phyloP scores from a whole-genome alignment of 2,113 vertebrate species.

The Bungarus multicinctus region DNA sequence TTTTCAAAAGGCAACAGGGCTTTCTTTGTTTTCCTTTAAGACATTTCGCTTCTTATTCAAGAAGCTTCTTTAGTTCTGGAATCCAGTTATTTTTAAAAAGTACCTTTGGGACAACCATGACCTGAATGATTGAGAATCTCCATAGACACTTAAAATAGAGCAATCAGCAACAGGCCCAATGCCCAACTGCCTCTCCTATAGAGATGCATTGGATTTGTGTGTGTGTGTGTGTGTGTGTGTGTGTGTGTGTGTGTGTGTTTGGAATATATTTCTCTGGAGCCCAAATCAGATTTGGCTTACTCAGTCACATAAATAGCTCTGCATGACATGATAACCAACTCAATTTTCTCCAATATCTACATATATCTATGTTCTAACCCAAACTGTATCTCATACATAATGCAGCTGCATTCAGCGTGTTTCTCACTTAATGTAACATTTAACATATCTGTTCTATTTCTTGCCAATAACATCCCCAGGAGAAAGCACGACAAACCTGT shows the following conservation, averaged over 20 bases:
- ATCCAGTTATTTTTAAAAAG: no score
- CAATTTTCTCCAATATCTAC: background rate
- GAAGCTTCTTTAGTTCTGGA: no score
- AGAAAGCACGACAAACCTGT: background rate
- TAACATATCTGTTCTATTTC: background rate
- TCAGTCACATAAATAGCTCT: background rate
- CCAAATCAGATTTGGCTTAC: background rate
- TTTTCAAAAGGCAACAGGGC: no score
- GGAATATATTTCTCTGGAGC: background rate
- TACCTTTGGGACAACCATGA: no score
- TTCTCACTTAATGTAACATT: background rate
- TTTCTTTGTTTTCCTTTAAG: no score
- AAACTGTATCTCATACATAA: background rate
- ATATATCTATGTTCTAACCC: background rate
- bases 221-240: accelerated
- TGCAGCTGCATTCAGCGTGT: background rate
- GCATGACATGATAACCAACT: background rate
- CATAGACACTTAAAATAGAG: background rate
- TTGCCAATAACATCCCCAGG: background rate
- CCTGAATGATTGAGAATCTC: background rate
- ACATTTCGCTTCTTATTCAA: no score
- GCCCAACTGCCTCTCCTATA: background rate
- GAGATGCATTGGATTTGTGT: background rate
- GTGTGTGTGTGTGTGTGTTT: background rate
- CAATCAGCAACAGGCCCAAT: background rate